Evolutionary conservation across 2,888 invertebrate species (phyloP), one percentile per base, ranked within the genome.

Genomic region (Drosophila tripunctata): DNA sequence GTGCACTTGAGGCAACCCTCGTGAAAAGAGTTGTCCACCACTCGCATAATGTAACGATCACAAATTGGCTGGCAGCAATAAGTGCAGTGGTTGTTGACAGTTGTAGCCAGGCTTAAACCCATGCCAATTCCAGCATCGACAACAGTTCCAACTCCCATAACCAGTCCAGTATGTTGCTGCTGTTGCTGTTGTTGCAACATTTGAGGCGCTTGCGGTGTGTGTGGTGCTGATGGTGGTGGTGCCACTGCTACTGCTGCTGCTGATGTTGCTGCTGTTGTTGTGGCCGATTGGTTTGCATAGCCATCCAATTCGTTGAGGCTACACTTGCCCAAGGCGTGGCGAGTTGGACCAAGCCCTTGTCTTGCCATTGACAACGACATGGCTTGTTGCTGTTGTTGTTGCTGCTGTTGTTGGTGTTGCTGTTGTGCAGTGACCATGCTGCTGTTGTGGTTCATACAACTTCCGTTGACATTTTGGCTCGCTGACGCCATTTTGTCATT

Each of bases 1-100:
- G 93, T 93, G 91, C 96, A 96, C 88, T 94, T 94, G 66, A 96
- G 93, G 91, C 96, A 96, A 65, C 93, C 93, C 88, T 95, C 95
- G 92, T 96, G 96, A 92, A 95, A 96, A 66, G 94, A 94, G 57
- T 93, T 92, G 89, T 96, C 95, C 89, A 94, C 93, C 73, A 96
- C 95, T 80, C 95, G 93, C 92, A 95, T 93, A 78, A 96, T 94
- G 91, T 95, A 96, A 76, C 95, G 93, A 92, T 96, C 96, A 90
- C 93, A 93, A 89, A 96, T 96, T 78, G 94, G 93, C 68, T 94
- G 93, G 73, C 94, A 93, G 91, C 96, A 96, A 79, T 93, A 93
- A 67, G 94, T 94, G 88, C 96, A 96, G 80, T 93, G 89, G 62
- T 77, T 75, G 62, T 77, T 75, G 54, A 64, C 57, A 51, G 6